Conservation (phyloP, 2,113 vertebrate species). For the Mugil cephalus region DNA sequence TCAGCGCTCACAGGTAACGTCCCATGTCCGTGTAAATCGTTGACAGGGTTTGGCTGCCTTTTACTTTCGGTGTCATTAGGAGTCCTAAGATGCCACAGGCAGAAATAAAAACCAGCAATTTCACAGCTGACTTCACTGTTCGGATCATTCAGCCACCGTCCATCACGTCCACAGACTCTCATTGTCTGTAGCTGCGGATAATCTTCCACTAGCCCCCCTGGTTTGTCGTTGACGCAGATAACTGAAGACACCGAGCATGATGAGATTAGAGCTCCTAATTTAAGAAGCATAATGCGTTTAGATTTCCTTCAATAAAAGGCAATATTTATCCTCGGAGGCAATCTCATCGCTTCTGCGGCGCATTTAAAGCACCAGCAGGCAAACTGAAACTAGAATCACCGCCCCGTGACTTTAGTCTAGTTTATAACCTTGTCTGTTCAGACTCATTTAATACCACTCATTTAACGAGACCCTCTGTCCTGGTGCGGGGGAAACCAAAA, state of each 20-base stretch:
- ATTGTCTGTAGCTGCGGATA: slow-evolving; percentile 47
- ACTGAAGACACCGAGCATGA: slow-evolving; percentile 36
- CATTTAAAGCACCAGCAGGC: slow-evolving; percentile 7
- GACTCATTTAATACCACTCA: too few relatives aligned
- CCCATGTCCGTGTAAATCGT: background rate
- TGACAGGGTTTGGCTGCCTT: slow-evolving; percentile 4
- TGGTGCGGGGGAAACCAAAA: too few relatives aligned
- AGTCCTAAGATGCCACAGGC: slow-evolving; percentile 11
- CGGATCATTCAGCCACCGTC: slow-evolving; percentile 30
- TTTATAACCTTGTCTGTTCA: background rate
- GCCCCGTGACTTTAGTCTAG: too few relatives aligned
- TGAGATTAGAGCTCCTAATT: slow-evolving; percentile 57
- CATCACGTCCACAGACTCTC: slow-evolving; percentile 25
- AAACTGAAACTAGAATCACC: background rate
- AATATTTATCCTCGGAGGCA: background rate
- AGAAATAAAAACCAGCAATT: slow-evolving; percentile 21
- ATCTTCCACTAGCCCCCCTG: slow-evolving; percentile 33
- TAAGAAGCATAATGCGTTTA: slow-evolving; percentile 39
- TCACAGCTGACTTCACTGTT: slow-evolving; percentile 50
- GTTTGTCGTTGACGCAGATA: slow-evolving; percentile 30
- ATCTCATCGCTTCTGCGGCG: slow-evolving; percentile 13
- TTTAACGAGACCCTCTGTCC: too few relatives aligned
- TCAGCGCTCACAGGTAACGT: background rate
- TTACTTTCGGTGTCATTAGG: slow-evolving; percentile 15
- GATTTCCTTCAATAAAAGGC: slow-evolving; percentile 32